Evolutionary conservation across 2,888 invertebrate species (phyloP).

Genomic region (Chrysomela aeneicollis): DNA sequence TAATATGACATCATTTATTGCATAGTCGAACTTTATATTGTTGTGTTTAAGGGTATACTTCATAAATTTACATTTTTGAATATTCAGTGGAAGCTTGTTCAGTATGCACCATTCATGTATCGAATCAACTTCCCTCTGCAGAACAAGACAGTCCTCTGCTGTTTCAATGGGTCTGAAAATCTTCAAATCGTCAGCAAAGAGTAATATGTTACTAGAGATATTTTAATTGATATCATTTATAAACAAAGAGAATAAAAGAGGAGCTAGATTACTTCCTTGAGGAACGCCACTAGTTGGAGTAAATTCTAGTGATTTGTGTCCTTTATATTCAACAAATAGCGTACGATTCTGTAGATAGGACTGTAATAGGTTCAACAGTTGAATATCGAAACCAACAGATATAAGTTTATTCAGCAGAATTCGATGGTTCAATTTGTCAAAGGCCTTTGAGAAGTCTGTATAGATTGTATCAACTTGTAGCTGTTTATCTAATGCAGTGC

Average conservation of each 20-base stretch:
- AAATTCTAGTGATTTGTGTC: slow-evolving; percentile 6
- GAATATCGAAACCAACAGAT: not conserved
- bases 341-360: slow-evolving; percentile 12
- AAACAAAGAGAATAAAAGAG: not conserved
- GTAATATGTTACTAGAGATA: not conserved
- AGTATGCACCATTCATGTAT: slow-evolving; percentile 7
- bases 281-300: slow-evolving; percentile 14
- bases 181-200: slow-evolving; percentile 5
- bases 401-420: not conserved
- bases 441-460: slow-evolving; percentile 3
- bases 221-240: not conserved
- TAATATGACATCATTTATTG: slow-evolving; percentile 2
- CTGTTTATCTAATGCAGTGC: slow-evolving; percentile 9
- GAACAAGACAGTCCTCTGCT: slow-evolving; percentile 4
- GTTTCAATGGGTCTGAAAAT: slow-evolving; percentile 6
- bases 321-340: slow-evolving; percentile 8
- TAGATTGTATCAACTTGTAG: slow-evolving; percentile 10
- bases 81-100: slow-evolving; percentile 7
- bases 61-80: slow-evolving; percentile 2
- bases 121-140: not conserved
- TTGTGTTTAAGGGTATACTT: not conserved
- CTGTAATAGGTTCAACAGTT: not conserved
- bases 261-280: slow-evolving; percentile 12
- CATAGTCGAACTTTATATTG: slow-evolving; percentile 7
- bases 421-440: slow-evolving; percentile 9